Evolutionary conservation across 2,888 invertebrate genomes (phyloP), one percentile per base, ranked within the genome.

Genomic region (Ophion obscuratus): DNA sequence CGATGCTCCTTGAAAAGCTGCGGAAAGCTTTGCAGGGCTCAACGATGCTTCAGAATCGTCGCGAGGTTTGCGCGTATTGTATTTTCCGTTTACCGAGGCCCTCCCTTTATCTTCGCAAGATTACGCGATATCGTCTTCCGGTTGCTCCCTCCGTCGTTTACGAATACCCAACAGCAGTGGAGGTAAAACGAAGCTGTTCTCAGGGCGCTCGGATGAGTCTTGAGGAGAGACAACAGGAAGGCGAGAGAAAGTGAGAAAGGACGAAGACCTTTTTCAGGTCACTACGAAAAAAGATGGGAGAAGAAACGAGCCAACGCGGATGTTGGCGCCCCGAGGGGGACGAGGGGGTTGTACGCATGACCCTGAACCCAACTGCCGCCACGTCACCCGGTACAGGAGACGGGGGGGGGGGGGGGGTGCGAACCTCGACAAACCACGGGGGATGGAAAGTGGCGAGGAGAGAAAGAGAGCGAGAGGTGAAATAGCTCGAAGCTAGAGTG

Each of bases 361-460:
- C 93, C 93, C 93, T 93, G 93, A 93, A 93, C 92, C 92, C 89
- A 92, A 90, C 90, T 90, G 90, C 88, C 89, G 91, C 90, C 89
- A 91, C 90, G 90, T 89, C 90, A 89, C 91, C 90, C 91, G 89
- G 90, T 90, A 92, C 17, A 17, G 47, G 47, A 14, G 53, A 53
- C n/a, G 3, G 53, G 47, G 53, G 17, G 4, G 53, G 14, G 53
- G 17, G 53, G 91, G 90, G 81, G 91, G 90, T 91, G 90, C 90
- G 89, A 91, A 91, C 75, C 90, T 89, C 87, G 87, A 85, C 83
- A 81, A 82, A 77, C 75, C 82, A 57, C 70, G 76, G 78, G 86
- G 84, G 86, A 86, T 86, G 83, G 74, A 86, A 86, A 86, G 83
- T 81, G 84, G 81, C 70, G 81, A 78, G 85, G 87, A 82, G 86